Conservation (phyloP, 2,888 invertebrate genomes). For the Orthosia gothica region DNA sequence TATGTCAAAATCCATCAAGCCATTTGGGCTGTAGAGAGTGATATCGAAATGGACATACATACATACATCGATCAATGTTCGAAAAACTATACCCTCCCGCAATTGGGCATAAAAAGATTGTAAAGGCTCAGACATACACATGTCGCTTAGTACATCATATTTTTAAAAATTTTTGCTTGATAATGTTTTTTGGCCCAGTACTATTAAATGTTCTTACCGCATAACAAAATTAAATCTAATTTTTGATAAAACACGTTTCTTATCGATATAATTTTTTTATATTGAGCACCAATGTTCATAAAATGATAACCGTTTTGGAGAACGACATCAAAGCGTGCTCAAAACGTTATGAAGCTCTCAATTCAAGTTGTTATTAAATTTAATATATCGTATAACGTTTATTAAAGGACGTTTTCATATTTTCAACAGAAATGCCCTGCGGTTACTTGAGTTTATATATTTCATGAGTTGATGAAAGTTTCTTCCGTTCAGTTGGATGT, state of each 20-base stretch:
- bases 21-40: too few species aligned
- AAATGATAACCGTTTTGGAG: constrained; percentile 57
- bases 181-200: neutral
- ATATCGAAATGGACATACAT: too few species aligned
- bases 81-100: too few species aligned
- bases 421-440: constrained; percentile 19
- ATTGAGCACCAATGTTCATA: constrained; percentile 54
- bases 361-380: constrained; percentile 65
- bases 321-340: constrained; percentile 41
- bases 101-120: too few species aligned
- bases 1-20: too few species aligned
- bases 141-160: too few species aligned
- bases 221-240: constrained; percentile 12
- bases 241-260: constrained; percentile 23
- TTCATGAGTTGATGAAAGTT: constrained; percentile 38
- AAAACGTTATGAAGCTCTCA: constrained; percentile 62
- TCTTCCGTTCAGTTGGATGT: neutral
- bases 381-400: constrained; percentile 61
- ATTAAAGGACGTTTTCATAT: constrained; percentile 38
- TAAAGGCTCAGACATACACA: too few species aligned
- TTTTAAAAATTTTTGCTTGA: too few species aligned
- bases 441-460: constrained; percentile 22
- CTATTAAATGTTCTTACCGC: neutral
- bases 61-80: too few species aligned
- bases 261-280: constrained; percentile 30